Base-by-base conservation (phyloP, 2,113 vertebrate species). In the Onychostoma macrolepis region DNA sequence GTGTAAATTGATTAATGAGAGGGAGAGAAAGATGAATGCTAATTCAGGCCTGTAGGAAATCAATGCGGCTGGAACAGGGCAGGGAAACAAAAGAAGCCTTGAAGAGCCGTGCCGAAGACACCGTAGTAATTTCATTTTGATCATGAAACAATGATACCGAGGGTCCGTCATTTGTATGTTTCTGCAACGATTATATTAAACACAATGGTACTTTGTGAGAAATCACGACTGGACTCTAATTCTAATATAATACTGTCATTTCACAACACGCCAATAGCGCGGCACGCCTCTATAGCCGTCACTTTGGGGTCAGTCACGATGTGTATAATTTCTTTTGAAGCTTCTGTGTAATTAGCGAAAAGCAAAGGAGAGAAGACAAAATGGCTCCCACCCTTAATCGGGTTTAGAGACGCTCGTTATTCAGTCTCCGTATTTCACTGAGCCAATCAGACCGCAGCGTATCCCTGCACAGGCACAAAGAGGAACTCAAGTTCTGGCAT, bases 321-420 rank as follows among this genome's bases (percentile, higher is more conserved):
- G 90, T 92, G 92, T 90, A 89, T 87, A 86, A 90, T 91, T 90
- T 90, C 90, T 94, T 94, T 94, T 92, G 92, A 94, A 92, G 89
- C 90, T 89, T 88, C 90, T 69, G 91, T 92, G 93, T 93, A 95
- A 94, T 94, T 93, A 94, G 92, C 90, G 90, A 91, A 89, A 89
- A 90, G 92, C 89, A 93, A 90, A 89, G 80, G 87, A 84, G 88
- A 92, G 90, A 93, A 94, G 94, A 94, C 93, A 89, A 94, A 95
- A 94, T 92, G 92, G 88, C 89, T 90, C 71, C 85, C n/a, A 77
- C 88, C 85, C 92, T 94, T 94, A 94, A 95, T 95, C 93, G 93
- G 91, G 92, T 94, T 93, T 94, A 94, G 90, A 84, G 91, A 93
- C 89, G 93, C 93, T 93, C 91, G 92, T 95, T 94, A 93, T 88